These are phyloP conservation scores for Lethrus apterus DNA, from an alignment of 1,140 invertebrate species.

Conservation along the genomic window DNA sequence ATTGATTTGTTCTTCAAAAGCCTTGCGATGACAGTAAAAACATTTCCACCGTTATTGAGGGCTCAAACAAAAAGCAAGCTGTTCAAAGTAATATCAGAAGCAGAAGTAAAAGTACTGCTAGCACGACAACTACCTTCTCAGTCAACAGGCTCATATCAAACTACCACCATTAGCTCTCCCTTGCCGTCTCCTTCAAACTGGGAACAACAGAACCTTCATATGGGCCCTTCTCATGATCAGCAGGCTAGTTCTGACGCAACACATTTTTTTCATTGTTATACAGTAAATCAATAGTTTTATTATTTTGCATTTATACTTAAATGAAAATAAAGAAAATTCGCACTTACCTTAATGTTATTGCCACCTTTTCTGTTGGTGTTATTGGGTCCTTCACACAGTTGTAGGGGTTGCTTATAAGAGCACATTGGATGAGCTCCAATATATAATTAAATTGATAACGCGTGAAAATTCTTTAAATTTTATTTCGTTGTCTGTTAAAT, in stretches of 20 bases:
- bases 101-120: background rate
- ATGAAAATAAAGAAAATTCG: too few species aligned
- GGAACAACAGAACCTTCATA: constrained; percentile 1
- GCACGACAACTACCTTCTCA: background rate
- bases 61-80: background rate
- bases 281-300: too few species aligned
- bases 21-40: background rate
- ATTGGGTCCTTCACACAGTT: too few species aligned
- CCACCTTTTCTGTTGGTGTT: too few species aligned
- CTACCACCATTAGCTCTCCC: background rate
- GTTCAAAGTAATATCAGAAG: background rate
- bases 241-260: background rate
- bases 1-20: too few species aligned
- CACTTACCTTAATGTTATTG: too few species aligned
- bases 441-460: constrained; percentile 4
- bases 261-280: too few species aligned
- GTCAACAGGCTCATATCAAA: background rate
- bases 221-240: background rate
- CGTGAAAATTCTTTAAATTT: constrained; percentile 3
- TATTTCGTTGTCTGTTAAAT: constrained; percentile 6
- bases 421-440: constrained; percentile 5
- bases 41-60: background rate
- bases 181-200: background rate
- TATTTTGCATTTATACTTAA: too few species aligned
- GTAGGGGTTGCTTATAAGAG: too few species aligned